phyloP scores from a whole-genome alignment of 2,797 vertebrate genomes.

The Enteromius mattozi region DNA sequence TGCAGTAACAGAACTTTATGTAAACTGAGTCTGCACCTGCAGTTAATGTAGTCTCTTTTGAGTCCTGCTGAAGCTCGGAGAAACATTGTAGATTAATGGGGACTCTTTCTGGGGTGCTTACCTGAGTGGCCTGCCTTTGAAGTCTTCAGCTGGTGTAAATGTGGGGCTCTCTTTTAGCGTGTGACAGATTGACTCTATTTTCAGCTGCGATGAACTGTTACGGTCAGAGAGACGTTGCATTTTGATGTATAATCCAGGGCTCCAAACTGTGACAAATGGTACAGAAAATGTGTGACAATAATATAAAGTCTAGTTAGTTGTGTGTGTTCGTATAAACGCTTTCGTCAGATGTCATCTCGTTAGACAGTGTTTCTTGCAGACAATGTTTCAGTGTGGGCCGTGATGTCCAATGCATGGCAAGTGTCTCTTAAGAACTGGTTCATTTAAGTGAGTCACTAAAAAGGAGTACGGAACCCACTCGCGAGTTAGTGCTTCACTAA shows the following conservation, averaged over 20 bases:
- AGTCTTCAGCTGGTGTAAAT: slow-evolving; percentile 38
- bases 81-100: slow-evolving; percentile 39
- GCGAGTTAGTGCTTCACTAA: background rate
- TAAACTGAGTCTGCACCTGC: background rate
- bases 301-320: slow-evolving; percentile 5
- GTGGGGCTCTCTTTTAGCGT: slow-evolving; percentile 30
- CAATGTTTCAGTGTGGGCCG: background rate
- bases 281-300: background rate
- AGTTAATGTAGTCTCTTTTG: slow-evolving; percentile 27
- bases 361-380: background rate
- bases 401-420: background rate
- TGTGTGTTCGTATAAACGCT: background rate
- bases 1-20: background rate
- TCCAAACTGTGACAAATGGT: slow-evolving; percentile 7
- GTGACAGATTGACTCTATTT: slow-evolving; percentile 50
- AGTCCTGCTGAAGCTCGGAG: background rate
- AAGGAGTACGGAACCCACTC: background rate
- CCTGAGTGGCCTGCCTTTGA: slow-evolving; percentile 52
- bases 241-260: slow-evolving; percentile 24
- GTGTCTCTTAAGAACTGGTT: background rate
- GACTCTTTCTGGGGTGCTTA: slow-evolving; percentile 38
- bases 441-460: background rate
- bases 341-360: background rate
- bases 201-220: slow-evolving; percentile 20
- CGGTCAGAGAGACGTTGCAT: slow-evolving; percentile 1